phyloP scores from a whole-genome alignment of 2,797 vertebrate species.

The Spea hammondii region DNA sequence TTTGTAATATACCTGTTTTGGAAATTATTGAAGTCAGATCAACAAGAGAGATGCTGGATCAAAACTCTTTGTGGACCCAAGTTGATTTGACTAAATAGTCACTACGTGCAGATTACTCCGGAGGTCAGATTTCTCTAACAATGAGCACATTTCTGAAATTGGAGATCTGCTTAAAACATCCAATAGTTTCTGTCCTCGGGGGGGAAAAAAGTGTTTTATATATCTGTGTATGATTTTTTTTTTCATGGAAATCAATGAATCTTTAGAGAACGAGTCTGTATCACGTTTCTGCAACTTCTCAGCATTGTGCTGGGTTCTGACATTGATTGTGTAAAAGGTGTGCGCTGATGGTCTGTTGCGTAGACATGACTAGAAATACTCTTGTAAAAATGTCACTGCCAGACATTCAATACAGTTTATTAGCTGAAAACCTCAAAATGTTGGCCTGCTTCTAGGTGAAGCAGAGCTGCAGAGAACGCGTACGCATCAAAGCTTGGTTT shows the following conservation, averaged over 20 bases:
- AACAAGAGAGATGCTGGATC: too few relatives aligned
- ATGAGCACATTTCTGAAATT: too few relatives aligned
- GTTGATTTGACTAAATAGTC: too few relatives aligned
- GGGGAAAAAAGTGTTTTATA: too few relatives aligned
- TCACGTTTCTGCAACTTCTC: constrained; percentile 37
- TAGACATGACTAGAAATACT: constrained; percentile 32
- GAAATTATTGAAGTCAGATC: too few relatives aligned
- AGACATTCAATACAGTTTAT: constrained; percentile 49
- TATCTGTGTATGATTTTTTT: not conserved
- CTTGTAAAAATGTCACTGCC: constrained; percentile 50
- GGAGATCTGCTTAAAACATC: too few relatives aligned
- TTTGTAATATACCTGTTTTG: too few relatives aligned
- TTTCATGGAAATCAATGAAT: constrained; percentile 32
- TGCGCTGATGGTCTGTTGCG: constrained; percentile 37
- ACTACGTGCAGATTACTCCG: too few relatives aligned
- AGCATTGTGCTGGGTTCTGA: constrained; percentile 37
- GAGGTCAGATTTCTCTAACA: too few relatives aligned
- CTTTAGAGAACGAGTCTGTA: constrained; percentile 31
- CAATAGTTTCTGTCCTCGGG: too few relatives aligned
- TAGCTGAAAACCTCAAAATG: constrained; percentile 37
- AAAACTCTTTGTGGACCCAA: too few relatives aligned
- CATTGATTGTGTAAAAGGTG: constrained; percentile 47
- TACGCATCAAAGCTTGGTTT: constrained; percentile 42
- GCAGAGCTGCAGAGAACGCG: constrained; percentile 8
- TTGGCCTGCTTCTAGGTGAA: constrained; percentile 17